phyloP scores from a whole-genome alignment of 2,113 vertebrate species.

The Emydura subglobosa region DNA sequence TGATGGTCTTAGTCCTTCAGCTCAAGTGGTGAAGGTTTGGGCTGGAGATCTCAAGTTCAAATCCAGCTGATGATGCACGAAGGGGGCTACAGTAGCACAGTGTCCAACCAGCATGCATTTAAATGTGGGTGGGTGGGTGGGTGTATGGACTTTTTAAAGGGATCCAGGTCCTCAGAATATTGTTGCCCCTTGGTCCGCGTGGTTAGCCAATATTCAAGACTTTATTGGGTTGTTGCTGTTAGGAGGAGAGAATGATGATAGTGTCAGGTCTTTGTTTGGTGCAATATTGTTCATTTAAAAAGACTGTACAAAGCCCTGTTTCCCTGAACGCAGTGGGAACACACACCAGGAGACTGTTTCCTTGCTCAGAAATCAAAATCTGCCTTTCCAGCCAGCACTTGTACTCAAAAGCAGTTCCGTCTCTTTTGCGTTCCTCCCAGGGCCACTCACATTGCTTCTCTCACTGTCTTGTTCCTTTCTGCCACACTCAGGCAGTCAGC shows the following conservation, averaged over 20 bases:
- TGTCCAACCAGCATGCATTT: background rate
- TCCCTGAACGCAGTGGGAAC: accelerated
- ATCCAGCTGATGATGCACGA: background rate
- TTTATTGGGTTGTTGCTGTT: background rate
- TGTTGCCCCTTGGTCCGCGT: background rate
- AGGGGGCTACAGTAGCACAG: background rate
- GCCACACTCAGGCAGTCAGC: background rate
- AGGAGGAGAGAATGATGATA: background rate
- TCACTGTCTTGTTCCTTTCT: background rate
- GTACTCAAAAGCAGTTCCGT: background rate
- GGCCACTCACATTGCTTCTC: background rate
- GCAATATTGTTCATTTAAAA: background rate
- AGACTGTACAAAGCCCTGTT: background rate
- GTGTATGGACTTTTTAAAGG: background rate
- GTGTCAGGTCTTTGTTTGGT: background rate
- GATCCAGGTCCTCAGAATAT: background rate
- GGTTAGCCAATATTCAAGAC: no score
- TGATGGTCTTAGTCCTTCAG: background rate
- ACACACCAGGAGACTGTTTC: background rate
- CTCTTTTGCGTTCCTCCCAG: background rate
- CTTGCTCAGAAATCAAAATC: background rate
- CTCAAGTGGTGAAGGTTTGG: background rate
- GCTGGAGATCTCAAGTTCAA: background rate
- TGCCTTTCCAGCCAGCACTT: background rate
- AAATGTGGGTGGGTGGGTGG: background rate